These are phyloP conservation scores for Eurystomus glaucurus DNA, from an alignment of 2,797 vertebrate genomes.

Conservation along the genomic window DNA sequence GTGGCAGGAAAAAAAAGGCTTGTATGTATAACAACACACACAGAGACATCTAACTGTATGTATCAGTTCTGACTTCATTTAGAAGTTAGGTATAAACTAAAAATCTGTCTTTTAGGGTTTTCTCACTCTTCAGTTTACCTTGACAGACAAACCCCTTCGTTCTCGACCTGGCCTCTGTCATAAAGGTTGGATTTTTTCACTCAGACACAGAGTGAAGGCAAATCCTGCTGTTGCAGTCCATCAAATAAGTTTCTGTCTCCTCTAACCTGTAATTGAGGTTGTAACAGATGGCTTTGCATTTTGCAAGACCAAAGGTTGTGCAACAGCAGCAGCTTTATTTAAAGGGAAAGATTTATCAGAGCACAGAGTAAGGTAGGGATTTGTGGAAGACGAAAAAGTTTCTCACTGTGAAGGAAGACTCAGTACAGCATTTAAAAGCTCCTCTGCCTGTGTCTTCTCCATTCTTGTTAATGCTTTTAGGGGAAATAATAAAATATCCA, in stretches of 20 bases:
- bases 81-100: background rate
- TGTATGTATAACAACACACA: accelerated
- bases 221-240: constrained; percentile 48
- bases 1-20: accelerated
- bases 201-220: constrained; percentile 26
- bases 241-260: constrained; percentile 67
- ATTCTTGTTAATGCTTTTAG: background rate
- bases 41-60: accelerated
- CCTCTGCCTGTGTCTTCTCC: background rate
- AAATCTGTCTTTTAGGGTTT: background rate
- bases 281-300: constrained; percentile 67
- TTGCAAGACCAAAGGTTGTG: constrained; percentile 69
- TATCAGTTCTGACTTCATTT: background rate
- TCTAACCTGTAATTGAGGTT: constrained; percentile 70
- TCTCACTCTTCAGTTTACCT: background rate
- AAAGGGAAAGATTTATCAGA: constrained; percentile 54
- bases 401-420: background rate
- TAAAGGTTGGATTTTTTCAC: background rate
- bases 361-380: background rate
- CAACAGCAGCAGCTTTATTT: constrained; percentile 53
- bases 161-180: background rate
- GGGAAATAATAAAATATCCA: background rate
- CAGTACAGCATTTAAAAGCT: background rate
- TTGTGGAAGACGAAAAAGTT: background rate
- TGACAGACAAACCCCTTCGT: background rate